A percentile compares a stretch with the other conserved stretches of the same genome.
Evolutionary conservation across 1,140 invertebrate species (phyloP).

Genomic region (Marisa cornuarietis): DNA sequence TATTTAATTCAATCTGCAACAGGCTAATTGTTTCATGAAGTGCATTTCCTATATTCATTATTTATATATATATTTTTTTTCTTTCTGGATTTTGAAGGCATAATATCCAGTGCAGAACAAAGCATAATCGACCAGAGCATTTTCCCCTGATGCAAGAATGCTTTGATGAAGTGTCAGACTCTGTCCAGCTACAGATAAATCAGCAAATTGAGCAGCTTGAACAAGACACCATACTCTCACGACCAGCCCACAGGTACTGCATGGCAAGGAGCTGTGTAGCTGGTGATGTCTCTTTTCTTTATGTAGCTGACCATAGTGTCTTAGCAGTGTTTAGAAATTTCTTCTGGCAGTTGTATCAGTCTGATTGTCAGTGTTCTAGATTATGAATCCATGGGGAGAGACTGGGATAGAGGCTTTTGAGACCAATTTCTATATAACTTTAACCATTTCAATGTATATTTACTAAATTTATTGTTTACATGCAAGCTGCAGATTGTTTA

Average conservation of each 20-base stretch:
- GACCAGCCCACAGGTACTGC: conserved; percentile 67
- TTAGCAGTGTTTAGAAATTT: no score
- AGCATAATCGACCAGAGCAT: conserved; percentile 22
- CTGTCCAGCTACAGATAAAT: conserved; percentile 62
- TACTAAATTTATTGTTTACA: neutral
- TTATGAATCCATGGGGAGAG: no score
- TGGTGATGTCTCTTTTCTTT: no score
- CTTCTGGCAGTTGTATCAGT: no score
- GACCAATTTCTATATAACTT: no score
- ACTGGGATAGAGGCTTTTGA: no score
- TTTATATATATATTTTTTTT: neutral
- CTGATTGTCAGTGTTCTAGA: no score
- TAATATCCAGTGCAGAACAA: conserved; percentile 1
- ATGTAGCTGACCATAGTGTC: no score
- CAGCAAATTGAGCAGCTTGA: conserved; percentile 72
- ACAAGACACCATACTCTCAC: conserved; percentile 73
- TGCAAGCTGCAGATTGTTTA: neutral
- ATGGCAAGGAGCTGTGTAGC: no score
- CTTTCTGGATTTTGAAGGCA: conserved; percentile 14
- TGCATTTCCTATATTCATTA: neutral
- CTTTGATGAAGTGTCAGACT: conserved; percentile 36
- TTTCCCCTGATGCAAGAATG: conserved; percentile 36
- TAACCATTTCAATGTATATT: neutral
- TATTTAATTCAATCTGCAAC: no score
- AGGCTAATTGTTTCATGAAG: neutral